Percentiles rank a stretch among this genome's conserved stretches.
These are phyloP conservation scores for Edolisoma coerulescens DNA, from an alignment of 2,113 vertebrate genomes.

Conservation along the genomic window DNA sequence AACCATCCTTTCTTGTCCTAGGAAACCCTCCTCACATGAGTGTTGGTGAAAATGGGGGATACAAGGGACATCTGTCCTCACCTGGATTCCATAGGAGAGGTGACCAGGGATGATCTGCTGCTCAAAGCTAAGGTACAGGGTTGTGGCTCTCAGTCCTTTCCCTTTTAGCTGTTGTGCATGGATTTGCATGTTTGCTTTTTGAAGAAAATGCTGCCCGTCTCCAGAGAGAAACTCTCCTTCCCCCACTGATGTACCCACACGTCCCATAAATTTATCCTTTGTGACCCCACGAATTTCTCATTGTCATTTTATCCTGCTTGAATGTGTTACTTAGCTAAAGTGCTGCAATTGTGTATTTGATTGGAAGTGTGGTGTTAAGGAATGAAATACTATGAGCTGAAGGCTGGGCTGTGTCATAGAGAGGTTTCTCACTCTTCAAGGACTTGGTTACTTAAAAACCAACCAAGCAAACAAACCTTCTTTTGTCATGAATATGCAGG, in stretches of 20 bases:
- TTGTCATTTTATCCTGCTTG: not conserved
- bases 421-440: not conserved
- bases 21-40: not conserved
- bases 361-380: not conserved
- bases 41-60: conserved; percentile 79
- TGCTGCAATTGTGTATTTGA: not conserved
- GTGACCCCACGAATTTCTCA: not conserved
- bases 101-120: conserved; percentile 93
- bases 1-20: not conserved
- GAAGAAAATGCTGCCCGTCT: not conserved
- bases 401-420: not conserved
- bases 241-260: not conserved
- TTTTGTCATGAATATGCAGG: conserved; percentile 68
- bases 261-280: not conserved
- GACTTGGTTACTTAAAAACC: not conserved
- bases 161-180: not conserved
- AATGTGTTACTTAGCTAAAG: not conserved
- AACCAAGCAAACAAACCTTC: not conserved
- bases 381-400: not conserved
- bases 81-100: conserved; percentile 91
- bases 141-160: not conserved
- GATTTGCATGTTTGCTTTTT: not conserved
- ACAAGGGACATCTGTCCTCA: conserved; percentile 85
- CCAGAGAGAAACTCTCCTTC: not conserved
- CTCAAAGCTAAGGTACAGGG: conserved; percentile 89